phyloP scores from a whole-genome alignment of 2,797 vertebrate genomes.

The Trachurus trachurus region DNA sequence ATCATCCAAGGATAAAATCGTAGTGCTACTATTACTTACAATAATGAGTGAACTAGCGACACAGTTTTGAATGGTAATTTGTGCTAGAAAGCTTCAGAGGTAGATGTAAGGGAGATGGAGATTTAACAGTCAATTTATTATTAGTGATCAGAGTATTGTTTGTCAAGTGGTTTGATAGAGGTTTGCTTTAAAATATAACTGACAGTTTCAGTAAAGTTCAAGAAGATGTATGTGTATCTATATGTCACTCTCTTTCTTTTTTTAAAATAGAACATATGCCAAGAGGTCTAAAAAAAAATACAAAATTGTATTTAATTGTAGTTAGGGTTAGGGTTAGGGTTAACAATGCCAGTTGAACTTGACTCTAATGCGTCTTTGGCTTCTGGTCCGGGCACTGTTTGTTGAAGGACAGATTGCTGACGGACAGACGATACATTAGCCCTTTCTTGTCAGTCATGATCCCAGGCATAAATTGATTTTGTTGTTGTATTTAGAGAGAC shows the following conservation, averaged over 20 bases:
- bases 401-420: slow-evolving; percentile 14
- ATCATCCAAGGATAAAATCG: not conserved
- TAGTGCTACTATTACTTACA: not conserved
- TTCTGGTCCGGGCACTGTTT: not conserved
- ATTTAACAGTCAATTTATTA: not conserved
- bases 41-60: not conserved
- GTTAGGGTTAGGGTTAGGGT: too few relatives aligned
- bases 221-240: not conserved
- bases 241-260: not conserved
- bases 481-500: slow-evolving; percentile 43
- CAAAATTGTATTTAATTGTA: not conserved
- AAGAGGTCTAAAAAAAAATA: not conserved
- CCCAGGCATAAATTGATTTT: slow-evolving; percentile 38
- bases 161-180: not conserved
- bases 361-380: slow-evolving; percentile 23
- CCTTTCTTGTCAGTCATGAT: slow-evolving; percentile 47
- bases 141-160: not conserved
- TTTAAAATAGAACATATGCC: not conserved
- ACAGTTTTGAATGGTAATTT: not conserved
- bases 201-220: not conserved
- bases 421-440: slow-evolving; percentile 6
- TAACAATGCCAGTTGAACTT: not conserved
- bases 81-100: not conserved
- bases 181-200: not conserved
- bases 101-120: not conserved